phyloP scores from a whole-genome alignment of 2,888 invertebrate genomes.

The Ceratothoa steindachneri region DNA sequence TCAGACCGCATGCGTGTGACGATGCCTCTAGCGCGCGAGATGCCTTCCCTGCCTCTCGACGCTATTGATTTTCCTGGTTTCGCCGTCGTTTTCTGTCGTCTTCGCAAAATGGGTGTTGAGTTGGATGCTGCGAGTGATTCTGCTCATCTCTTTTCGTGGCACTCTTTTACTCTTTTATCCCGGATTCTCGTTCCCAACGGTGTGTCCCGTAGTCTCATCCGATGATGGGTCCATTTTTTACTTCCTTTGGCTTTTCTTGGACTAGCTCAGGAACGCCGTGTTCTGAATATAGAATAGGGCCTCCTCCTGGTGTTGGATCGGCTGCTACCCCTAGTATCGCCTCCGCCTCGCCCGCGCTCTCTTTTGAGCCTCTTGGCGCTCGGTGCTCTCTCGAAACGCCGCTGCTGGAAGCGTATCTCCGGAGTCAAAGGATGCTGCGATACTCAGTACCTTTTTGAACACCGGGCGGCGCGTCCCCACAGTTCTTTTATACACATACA shows the following conservation, averaged over 20 bases:
- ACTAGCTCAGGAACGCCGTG: too few species aligned
- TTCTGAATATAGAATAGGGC: too few species aligned
- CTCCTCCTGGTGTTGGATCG: neutral
- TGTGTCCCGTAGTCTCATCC: too few species aligned
- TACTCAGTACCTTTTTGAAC: constrained; percentile 1
- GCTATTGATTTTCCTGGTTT: neutral
- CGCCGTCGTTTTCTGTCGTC: neutral
- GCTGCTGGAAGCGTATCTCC: neutral
- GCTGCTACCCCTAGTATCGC: neutral
- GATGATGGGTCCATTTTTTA: too few species aligned
- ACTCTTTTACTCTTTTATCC: too few species aligned
- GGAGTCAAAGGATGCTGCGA: neutral
- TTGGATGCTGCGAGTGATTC: too few species aligned
- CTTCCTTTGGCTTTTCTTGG: too few species aligned
- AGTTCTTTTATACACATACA: neutral
- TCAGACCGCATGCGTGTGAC: neutral
- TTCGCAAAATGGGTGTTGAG: neutral
- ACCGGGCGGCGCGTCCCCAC: constrained; percentile 2
- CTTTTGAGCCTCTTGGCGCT: neutral
- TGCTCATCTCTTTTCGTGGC: too few species aligned
- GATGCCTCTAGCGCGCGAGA: neutral
- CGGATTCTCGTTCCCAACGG: too few species aligned
- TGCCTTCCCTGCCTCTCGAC: neutral
- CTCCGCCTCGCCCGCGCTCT: neutral
- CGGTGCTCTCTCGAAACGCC: neutral